phyloP scores from a whole-genome alignment of 2,888 invertebrate species.

The Malacosoma neustria region DNA sequence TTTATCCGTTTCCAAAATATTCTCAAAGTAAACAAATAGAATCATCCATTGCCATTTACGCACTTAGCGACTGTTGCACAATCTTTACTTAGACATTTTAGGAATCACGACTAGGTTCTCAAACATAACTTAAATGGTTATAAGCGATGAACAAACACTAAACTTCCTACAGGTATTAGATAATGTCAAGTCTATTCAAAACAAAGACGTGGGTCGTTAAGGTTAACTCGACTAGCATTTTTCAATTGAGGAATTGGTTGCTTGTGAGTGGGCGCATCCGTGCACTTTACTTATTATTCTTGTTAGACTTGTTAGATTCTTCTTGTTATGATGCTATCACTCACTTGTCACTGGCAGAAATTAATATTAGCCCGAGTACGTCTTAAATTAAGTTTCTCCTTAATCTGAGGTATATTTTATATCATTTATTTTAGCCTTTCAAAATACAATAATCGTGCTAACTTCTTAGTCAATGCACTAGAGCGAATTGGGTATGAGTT shows the following conservation, averaged over 20 bases:
- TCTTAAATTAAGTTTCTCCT: no score
- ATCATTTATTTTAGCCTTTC: no score
- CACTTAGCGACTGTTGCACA: no score
- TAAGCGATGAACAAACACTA: background rate
- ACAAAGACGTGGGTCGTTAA: slow-evolving; percentile 35
- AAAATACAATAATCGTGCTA: no score
- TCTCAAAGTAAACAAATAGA: no score
- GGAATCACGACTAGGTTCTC: background rate
- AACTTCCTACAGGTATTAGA: background rate
- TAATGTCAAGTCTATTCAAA: slow-evolving; percentile 11
- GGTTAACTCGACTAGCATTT: slow-evolving; percentile 54
- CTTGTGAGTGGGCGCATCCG: slow-evolving; percentile 40
- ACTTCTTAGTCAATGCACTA: no score
- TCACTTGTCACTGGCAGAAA: slow-evolving; percentile 16
- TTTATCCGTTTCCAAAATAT: no score
- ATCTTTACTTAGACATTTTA: background rate
- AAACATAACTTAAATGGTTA: background rate
- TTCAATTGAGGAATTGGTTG: slow-evolving; percentile 48
- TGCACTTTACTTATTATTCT: slow-evolving; percentile 46
- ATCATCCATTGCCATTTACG: no score
- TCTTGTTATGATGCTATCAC: slow-evolving; percentile 38
- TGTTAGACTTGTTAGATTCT: slow-evolving; percentile 21
- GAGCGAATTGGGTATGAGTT: no score
- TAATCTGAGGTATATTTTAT: no score
- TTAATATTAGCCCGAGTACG: no score